These are phyloP conservation scores for Plectrocnemia conspersa DNA, from an alignment of 1,140 invertebrate species.

Conservation along the genomic window DNA sequence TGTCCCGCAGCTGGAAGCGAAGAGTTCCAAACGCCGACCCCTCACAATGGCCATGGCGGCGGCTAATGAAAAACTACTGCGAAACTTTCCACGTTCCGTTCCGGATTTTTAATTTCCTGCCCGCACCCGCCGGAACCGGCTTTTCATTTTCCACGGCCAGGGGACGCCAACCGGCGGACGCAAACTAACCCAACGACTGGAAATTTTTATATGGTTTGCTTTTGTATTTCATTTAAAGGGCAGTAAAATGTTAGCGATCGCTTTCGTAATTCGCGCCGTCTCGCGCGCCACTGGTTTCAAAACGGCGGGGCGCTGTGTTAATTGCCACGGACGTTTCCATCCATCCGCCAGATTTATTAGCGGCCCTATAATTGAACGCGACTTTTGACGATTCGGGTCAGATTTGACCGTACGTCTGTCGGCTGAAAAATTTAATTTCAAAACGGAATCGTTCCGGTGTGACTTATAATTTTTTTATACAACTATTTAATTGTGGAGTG, in stretches of 20 bases:
- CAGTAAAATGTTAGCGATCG: no score
- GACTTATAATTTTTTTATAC: no score
- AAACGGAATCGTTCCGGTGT: no score
- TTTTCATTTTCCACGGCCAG: conserved; percentile 31
- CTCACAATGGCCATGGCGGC: conserved; percentile 15
- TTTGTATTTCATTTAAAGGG: no score
- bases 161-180: background rate
- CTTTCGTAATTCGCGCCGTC: background rate
- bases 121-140: conserved; percentile 31
- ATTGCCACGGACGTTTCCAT: conserved; percentile 20
- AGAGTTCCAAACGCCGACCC: no score
- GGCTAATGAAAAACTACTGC: conserved; percentile 26
- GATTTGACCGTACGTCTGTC: no score
- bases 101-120: conserved; percentile 30
- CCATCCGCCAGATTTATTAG: conserved; percentile 16
- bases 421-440: no score
- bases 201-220: background rate
- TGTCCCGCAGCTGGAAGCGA: no score
- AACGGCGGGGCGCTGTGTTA: conserved; percentile 14
- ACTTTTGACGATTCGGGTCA: background rate
- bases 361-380: conserved; percentile 14
- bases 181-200: background rate
- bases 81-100: conserved; percentile 21
- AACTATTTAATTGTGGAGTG: no score
- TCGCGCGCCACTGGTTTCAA: background rate